phyloP scores from a whole-genome alignment of 2,113 vertebrate genomes.

The Phodopus roborovskii region DNA sequence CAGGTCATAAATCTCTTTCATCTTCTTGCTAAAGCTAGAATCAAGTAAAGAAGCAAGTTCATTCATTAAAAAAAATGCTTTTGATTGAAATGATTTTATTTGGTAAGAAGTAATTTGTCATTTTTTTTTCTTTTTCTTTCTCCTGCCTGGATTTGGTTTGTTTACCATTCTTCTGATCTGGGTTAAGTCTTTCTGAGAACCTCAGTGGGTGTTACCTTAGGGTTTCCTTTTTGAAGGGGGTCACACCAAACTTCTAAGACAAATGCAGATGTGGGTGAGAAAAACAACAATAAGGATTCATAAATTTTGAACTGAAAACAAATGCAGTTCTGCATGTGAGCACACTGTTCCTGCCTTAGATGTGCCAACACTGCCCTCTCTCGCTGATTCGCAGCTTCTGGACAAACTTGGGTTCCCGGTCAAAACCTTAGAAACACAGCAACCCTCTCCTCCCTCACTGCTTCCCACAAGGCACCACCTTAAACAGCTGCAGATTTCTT shows the following conservation, averaged over 20 bases:
- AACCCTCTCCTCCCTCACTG: neutral
- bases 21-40: conserved; percentile 83
- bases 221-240: conserved; percentile 49
- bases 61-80: conserved; percentile 75
- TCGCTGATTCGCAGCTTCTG: conserved; percentile 73
- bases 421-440: neutral
- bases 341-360: conserved; percentile 46
- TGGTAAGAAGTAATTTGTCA: conserved; percentile 86
- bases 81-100: conserved; percentile 86
- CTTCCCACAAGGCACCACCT: neutral
- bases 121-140: conserved; percentile 38
- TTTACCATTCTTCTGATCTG: conserved; percentile 59
- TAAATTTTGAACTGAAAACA: conserved; percentile 68
- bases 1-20: conserved; percentile 90
- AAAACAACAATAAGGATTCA: conserved; percentile 82
- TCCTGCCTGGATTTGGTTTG: conserved; percentile 70
- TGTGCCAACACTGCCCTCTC: conserved; percentile 90
- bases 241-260: conserved; percentile 70
- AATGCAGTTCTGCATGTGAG: conserved; percentile 59
- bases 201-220: conserved; percentile 45
- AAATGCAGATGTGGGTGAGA: neutral
- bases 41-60: conserved; percentile 81
- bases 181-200: conserved; percentile 64
- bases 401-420: neutral
- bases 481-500: conserved; percentile 5